Conservation (phyloP, 2,113 vertebrate species). For the Gila orcuttii region DNA sequence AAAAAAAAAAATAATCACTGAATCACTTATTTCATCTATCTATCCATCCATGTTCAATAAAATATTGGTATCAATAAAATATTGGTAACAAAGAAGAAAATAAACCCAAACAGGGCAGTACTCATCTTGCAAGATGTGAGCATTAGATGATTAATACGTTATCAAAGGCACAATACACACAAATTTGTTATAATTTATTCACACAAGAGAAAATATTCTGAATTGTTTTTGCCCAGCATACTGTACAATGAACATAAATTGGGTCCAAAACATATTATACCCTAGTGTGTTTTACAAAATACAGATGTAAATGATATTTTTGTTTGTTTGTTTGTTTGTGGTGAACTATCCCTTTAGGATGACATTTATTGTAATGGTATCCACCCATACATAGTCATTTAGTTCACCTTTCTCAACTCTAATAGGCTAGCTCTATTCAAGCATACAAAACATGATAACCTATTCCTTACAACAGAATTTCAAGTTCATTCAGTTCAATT, state of each 20-base stretch:
- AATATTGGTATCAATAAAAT: neutral
- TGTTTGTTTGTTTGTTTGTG: neutral
- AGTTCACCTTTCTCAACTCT: neutral
- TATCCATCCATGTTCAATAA: too few relatives aligned
- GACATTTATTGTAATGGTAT: neutral
- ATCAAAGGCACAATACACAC: neutral
- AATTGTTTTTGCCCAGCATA: too few relatives aligned
- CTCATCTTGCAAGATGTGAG: neutral
- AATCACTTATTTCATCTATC: too few relatives aligned
- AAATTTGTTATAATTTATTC: too few relatives aligned
- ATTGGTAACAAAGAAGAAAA: conserved; percentile 26
- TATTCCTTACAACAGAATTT: neutral
- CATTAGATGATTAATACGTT: neutral
- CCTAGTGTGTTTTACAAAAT: too few relatives aligned
- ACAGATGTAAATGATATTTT: neutral
- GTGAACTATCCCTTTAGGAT: neutral
- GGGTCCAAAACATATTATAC: too few relatives aligned
- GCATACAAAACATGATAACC: neutral
- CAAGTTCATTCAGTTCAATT: neutral
- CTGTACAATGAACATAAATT: too few relatives aligned
- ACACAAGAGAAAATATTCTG: too few relatives aligned
- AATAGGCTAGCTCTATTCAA: neutral
- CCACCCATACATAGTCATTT: neutral
- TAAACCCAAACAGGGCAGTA: conserved; percentile 47
- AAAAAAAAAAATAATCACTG: too few relatives aligned